phyloP scores from a whole-genome alignment of 2,888 invertebrate genomes.

The Imbricaverruca yamaguchii region DNA sequence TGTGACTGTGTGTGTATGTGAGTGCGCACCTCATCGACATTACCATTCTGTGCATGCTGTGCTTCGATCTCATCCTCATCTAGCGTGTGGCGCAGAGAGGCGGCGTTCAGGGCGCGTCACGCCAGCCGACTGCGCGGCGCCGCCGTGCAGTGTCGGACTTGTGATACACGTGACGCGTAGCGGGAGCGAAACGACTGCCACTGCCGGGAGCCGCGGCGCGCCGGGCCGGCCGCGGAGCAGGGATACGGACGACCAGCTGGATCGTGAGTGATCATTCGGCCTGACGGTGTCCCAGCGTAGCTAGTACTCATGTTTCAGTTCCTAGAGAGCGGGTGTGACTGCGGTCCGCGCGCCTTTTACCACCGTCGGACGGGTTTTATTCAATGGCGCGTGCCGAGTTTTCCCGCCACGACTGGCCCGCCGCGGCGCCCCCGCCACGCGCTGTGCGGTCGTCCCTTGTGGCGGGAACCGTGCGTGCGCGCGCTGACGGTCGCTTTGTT shows the following conservation, averaged over 20 bases:
- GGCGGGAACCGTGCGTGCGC: not conserved
- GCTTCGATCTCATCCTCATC: constrained; percentile 7
- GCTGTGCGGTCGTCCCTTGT: not conserved
- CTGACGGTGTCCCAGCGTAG: not conserved
- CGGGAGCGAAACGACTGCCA: not conserved
- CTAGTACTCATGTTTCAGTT: constrained; percentile 20
- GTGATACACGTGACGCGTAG: not conserved
- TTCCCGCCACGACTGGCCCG: not conserved
- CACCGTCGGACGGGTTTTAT: not conserved
- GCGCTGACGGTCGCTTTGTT: not conserved
- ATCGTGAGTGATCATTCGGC: not conserved
- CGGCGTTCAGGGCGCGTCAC: not conserved
- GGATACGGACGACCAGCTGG: not conserved
- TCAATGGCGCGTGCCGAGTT: not conserved
- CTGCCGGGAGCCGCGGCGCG: not conserved
- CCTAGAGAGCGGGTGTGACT: not conserved
- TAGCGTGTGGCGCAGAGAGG: not conserved
- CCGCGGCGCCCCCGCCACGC: not conserved
- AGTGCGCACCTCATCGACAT: not conserved
- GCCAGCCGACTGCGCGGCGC: not conserved
- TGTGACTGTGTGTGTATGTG: constrained; percentile 9
- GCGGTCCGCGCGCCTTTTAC: not conserved
- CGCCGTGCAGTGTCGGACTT: not conserved
- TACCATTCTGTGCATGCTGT: not conserved
- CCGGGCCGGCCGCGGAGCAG: not conserved